Conservation (phyloP, 2,888 invertebrate genomes). For the Ichneumoninae sp. region DNA sequence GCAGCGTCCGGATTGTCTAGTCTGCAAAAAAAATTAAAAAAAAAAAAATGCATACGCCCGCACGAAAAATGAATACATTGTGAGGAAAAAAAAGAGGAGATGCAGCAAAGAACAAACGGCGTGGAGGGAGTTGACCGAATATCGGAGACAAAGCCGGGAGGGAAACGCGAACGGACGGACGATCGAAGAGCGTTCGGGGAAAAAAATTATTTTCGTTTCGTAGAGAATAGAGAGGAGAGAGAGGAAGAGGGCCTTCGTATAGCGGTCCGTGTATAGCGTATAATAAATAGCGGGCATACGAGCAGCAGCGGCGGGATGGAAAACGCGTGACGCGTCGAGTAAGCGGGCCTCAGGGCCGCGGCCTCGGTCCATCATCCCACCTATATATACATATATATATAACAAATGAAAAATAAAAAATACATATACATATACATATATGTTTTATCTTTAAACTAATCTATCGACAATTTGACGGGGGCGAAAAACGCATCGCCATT, state of each 20-base stretch:
- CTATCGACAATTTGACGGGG: slow-evolving; percentile 83
- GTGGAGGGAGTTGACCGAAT: slow-evolving; percentile 18
- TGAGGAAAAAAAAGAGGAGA: background rate
- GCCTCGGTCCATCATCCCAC: slow-evolving; percentile 5
- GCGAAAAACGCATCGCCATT: slow-evolving; percentile 82
- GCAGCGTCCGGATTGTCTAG: slow-evolving; percentile 50
- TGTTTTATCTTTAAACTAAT: slow-evolving; percentile 82
- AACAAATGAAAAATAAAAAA: background rate
- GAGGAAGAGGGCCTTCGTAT: background rate
- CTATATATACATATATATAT: background rate
- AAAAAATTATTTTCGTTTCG: slow-evolving; percentile 53
- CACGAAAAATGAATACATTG: slow-evolving; percentile 50
- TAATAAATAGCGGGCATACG: background rate
- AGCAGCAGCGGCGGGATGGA: slow-evolving; percentile 6
- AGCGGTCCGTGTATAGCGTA: background rate
- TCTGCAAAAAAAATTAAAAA: slow-evolving; percentile 54
- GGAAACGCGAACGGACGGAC: slow-evolving; percentile 45
- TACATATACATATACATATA: background rate
- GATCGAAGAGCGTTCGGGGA: slow-evolving; percentile 41
- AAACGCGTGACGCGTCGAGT: slow-evolving; percentile 38
- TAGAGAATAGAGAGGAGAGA: slow-evolving; percentile 5
- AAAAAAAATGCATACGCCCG: slow-evolving; percentile 57
- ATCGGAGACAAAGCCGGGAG: slow-evolving; percentile 49
- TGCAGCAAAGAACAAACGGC: slow-evolving; percentile 26
- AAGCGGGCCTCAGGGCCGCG: slow-evolving; percentile 48